Evolutionary conservation across 2,113 vertebrate species (phyloP).

Genomic region (Cavia porcellus): DNA sequence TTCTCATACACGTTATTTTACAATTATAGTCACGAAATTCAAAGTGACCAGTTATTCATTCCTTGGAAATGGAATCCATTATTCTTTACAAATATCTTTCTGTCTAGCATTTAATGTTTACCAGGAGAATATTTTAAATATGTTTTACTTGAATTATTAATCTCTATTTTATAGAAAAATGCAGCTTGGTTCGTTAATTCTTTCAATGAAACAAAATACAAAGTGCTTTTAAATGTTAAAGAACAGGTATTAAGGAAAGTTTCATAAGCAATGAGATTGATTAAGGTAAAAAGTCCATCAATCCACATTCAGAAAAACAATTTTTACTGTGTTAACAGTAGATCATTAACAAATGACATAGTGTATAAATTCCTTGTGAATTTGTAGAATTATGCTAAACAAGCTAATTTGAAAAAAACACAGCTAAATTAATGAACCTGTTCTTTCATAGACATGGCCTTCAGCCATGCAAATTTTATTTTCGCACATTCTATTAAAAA

Average conservation of each 20-base stretch:
- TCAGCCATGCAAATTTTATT: not conserved
- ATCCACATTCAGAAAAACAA: not conserved
- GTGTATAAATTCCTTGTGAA: not conserved
- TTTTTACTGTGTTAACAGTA: not conserved
- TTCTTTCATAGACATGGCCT: not conserved
- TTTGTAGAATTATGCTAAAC: not conserved
- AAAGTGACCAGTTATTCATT: not conserved
- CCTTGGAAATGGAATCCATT: not conserved
- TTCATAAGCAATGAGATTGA: not conserved
- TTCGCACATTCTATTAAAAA: not conserved
- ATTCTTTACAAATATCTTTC: not conserved
- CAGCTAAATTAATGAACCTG: not conserved
- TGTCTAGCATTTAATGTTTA: not conserved
- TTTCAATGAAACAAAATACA: not conserved
- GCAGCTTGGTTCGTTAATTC: not conserved
- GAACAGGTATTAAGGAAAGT: not conserved
- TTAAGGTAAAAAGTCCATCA: not conserved
- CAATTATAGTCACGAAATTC: not conserved
- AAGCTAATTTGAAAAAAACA: conserved; percentile 9
- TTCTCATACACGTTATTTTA: not conserved
- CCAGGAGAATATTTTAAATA: not conserved
- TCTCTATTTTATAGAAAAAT: not conserved
- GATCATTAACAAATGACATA: not conserved
- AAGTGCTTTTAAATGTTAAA: not conserved
- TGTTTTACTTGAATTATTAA: not conserved